Evolutionary conservation across 2,113 vertebrate species (phyloP).

Genomic region (Entelurus aequoreus): DNA sequence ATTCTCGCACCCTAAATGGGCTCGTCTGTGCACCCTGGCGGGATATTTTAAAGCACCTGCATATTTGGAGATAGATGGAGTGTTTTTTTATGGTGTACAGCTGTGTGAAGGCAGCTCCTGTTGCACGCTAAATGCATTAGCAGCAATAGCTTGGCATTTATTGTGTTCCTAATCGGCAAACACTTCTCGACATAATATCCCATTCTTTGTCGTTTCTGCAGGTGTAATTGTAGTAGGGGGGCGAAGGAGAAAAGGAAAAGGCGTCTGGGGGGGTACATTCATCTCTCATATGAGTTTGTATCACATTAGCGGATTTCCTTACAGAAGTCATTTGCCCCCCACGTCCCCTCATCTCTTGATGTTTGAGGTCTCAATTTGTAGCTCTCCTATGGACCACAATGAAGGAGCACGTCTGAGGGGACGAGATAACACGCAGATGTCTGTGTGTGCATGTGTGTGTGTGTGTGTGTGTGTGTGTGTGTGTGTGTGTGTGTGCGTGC

Average conservation of each 20-base stretch:
- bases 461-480: not conserved
- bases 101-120: not conserved
- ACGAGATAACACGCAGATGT: constrained; percentile 66
- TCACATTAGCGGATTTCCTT: constrained; percentile 56
- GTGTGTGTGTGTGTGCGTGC: no score
- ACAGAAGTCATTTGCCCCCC: constrained; percentile 58
- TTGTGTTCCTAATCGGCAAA: constrained; percentile 23
- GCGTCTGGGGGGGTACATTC: constrained; percentile 41
- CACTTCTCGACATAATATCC: constrained; percentile 17
- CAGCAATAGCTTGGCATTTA: constrained; percentile 2
- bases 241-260: constrained; percentile 43
- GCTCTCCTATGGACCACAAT: constrained; percentile 68
- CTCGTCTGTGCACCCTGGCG: constrained; percentile 27
- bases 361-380: constrained; percentile 73
- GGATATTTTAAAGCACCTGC: constrained; percentile 57
- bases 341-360: constrained; percentile 57
- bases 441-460: constrained; percentile 10
- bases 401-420: constrained; percentile 59
- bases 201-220: constrained; percentile 17
- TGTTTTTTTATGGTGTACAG: constrained; percentile 8
- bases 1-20: constrained; percentile 61
- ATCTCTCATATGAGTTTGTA: constrained; percentile 59
- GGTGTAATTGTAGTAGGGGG: constrained; percentile 23
- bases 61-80: constrained; percentile 58
- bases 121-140: no score